A percentile compares a stretch with the other conserved stretches of the same genome.
Conservation (phyloP, 2,113 vertebrate species). For the Scortum barcoo region DNA sequence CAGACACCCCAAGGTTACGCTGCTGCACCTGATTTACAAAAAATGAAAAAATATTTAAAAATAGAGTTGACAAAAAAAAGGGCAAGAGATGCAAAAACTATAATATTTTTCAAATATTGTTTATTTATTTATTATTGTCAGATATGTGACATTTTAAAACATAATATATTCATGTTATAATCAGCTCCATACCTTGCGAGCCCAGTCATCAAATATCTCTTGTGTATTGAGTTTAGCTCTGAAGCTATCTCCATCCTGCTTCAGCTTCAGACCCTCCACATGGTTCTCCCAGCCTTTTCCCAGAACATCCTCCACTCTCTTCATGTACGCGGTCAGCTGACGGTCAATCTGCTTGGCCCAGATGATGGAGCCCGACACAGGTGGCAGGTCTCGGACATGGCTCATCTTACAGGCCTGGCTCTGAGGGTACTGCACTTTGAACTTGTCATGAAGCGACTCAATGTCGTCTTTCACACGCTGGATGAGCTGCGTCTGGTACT, state of each 20-base stretch:
- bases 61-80: not conserved
- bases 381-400: conserved; percentile 95
- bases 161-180: not conserved
- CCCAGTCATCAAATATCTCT: conserved; percentile 99
- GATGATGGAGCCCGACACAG: conserved; percentile 97
- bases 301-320: conserved; percentile 97
- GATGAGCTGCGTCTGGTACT: conserved; percentile 98
- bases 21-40: conserved; percentile 86
- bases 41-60: conserved; percentile 1
- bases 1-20: conserved; percentile 96
- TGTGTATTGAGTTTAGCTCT: conserved; percentile 99
- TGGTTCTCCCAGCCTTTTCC: conserved; percentile 99
- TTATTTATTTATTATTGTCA: too few species aligned
- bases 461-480: conserved; percentile 99
- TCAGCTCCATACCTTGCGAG: conserved; percentile 88
- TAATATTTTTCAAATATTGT: not conserved
- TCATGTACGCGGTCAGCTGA: conserved; percentile 98
- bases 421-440: conserved; percentile 99
- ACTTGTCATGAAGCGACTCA: conserved; percentile 97
- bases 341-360: conserved; percentile 99
- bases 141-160: too few species aligned
- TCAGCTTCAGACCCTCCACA: conserved; percentile 97
- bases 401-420: conserved; percentile 99
- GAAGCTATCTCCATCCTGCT: conserved; percentile 99
- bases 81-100: not conserved